These are phyloP conservation scores for Campaea margaritaria DNA, from an alignment of 2,888 invertebrate genomes.

Conservation along the genomic window DNA sequence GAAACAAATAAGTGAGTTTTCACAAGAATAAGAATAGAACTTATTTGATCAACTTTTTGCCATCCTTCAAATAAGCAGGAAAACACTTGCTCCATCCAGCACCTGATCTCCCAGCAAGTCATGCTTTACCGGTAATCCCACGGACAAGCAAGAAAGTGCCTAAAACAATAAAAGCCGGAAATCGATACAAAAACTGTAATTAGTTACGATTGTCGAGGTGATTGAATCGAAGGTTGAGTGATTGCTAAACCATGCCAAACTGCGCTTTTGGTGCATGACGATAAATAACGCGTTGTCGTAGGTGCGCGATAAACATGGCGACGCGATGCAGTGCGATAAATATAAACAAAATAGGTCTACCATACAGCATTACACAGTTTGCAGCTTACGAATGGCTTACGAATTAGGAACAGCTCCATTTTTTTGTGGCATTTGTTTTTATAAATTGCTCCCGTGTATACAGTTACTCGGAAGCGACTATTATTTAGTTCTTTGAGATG, in stretches of 20 bases:
- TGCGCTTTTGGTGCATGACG: conserved; percentile 26
- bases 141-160: conserved; percentile 57
- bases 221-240: conserved; percentile 53
- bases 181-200: conserved; percentile 57
- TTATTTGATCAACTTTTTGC: conserved; percentile 10
- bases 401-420: no score
- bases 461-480: no score
- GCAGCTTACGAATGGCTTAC: no score
- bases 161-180: conserved; percentile 57
- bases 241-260: conserved; percentile 32
- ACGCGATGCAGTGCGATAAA: no score
- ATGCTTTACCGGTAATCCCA: conserved; percentile 45
- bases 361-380: no score
- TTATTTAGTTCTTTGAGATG: no score
- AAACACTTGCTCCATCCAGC: conserved; percentile 14
- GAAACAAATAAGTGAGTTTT: no score
- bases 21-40: neutral
- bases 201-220: conserved; percentile 54
- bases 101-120: conserved; percentile 26
- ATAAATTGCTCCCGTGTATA: no score
- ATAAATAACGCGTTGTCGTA: conserved; percentile 1
- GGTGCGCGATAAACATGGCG: no score
- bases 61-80: conserved; percentile 14
- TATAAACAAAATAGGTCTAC: no score
- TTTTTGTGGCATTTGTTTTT: no score